Percentiles rank a stretch among this genome's conserved stretches.
Conservation (phyloP, 64 coral and sea anemone genomes). For the Pocillopora verrucosa region DNA sequence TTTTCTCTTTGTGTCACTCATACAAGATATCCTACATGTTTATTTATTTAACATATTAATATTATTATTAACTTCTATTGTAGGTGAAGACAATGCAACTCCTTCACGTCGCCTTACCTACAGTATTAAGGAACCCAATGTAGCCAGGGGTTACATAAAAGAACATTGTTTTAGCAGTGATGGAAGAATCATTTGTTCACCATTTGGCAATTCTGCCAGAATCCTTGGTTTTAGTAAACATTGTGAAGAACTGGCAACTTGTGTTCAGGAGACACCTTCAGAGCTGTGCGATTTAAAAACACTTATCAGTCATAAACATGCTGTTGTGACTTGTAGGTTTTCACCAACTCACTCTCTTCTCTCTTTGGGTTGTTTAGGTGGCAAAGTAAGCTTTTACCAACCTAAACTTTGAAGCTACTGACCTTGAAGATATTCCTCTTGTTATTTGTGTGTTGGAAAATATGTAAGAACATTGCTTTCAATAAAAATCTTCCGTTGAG, state of each 20-base stretch:
- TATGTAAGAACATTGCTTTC: background rate
- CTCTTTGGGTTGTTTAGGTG: conserved; percentile 69
- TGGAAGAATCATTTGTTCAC: conserved; percentile 90
- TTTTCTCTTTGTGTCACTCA: too few species aligned
- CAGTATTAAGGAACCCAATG: conserved; percentile 70
- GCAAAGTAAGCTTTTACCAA: conserved; percentile 71
- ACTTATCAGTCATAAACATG: conserved; percentile 76
- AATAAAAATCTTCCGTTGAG: too few species aligned
- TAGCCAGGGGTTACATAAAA: conserved; percentile 83
- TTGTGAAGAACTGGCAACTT: conserved; percentile 75
- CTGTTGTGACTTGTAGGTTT: conserved; percentile 77
- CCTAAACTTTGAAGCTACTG: conserved; percentile 42
- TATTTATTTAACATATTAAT: background rate
- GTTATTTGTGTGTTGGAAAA: background rate
- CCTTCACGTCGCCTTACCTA: conserved; percentile 59
- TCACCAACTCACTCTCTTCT: conserved; percentile 75
- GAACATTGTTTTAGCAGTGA: conserved; percentile 93
- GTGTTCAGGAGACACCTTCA: conserved; percentile 38
- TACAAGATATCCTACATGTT: too few species aligned
- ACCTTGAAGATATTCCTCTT: background rate
- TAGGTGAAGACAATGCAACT: background rate
- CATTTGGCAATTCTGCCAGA: conserved; percentile 88
- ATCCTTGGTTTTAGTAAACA: conserved; percentile 66
- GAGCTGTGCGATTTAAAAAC: conserved; percentile 78
- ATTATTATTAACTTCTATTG: background rate